phyloP scores from a whole-genome alignment of 2,888 invertebrate genomes.

The Camponotus fellah region DNA sequence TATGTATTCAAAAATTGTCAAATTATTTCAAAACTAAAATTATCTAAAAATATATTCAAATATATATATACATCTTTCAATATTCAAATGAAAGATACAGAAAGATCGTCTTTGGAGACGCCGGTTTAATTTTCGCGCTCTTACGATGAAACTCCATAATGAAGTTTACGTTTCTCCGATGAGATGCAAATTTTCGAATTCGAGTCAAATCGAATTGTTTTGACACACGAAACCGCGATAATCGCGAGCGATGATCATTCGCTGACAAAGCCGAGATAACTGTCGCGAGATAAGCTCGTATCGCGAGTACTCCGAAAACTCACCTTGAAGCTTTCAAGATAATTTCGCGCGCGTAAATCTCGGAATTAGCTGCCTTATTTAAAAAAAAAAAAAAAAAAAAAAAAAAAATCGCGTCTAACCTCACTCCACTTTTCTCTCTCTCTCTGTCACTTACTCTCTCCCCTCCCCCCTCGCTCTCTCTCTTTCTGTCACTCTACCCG shows the following conservation, averaged over 20 bases:
- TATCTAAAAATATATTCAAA: background rate
- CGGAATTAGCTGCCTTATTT: background rate
- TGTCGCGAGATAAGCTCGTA: background rate
- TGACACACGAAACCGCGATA: background rate
- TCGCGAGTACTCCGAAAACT: background rate
- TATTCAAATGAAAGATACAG: no score
- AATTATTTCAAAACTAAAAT: no score
- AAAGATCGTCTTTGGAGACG: background rate
- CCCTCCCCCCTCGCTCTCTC: background rate
- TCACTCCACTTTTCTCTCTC: background rate
- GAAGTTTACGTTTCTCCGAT: background rate
- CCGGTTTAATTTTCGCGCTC: conserved; percentile 21
- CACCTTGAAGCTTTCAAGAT: background rate
- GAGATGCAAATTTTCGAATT: background rate
- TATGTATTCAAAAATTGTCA: no score
- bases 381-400: background rate
- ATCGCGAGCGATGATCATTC: background rate
- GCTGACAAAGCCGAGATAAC: background rate
- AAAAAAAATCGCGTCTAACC: conserved; percentile 8
- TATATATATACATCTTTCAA: no score
- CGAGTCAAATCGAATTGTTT: background rate
- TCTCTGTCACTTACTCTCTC: background rate
- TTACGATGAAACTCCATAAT: background rate
- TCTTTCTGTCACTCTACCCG: background rate
- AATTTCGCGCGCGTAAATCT: background rate